Base-by-base conservation (phyloP, 2,888 invertebrate genomes). In the Ophion ventricosus region DNA sequence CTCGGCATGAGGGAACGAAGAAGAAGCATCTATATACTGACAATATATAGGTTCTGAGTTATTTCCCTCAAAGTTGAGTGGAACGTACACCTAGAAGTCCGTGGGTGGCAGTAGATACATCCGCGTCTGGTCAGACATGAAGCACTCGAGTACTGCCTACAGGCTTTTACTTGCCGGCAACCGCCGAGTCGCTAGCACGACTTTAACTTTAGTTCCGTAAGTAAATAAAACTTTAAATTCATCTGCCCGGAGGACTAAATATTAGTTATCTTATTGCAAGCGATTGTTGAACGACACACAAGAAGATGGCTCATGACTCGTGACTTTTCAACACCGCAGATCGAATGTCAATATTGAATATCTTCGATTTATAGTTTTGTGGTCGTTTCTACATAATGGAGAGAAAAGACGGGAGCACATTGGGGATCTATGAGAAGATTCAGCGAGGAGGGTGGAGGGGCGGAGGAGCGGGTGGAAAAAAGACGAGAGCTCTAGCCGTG, bases 401-500 rank as follows among this genome's bases (percentile, higher is more conserved):
- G 26, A 14, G 23, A 23, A 43, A 17, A 35, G 59, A 57, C 57
- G 26, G 49, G n/a, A 40, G 63, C n/a, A 40, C 23, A 57, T 66
- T n/a, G 57, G 5, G 29, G 40, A 40, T 70, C 49, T 35, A 54
- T 85, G 72, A 79, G 59, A 69, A 75, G n/a, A n/a, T n/a, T n/a
- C 64, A 74, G 73, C 64, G 76, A 73, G 49, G 49, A 66, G 69
- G n/a, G 73, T 74, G 85, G 80, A 84, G 75, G 82, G 82, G 64
- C 59, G 78, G 81, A 66, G 82, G 77, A 82, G 84, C 74, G 40
- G 25, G 59, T 67, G 79, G 85, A 77, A 64, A 72, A 70, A 63
- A 72, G 23, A 63, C 49, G 43, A 67, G 20, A 66, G 66, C 23
- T 23, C 14, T 61, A 35, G 17, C 66, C 73, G 74, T 80, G 78